phyloP scores from a whole-genome alignment of 2,888 invertebrate species.

The Nomada flava region DNA sequence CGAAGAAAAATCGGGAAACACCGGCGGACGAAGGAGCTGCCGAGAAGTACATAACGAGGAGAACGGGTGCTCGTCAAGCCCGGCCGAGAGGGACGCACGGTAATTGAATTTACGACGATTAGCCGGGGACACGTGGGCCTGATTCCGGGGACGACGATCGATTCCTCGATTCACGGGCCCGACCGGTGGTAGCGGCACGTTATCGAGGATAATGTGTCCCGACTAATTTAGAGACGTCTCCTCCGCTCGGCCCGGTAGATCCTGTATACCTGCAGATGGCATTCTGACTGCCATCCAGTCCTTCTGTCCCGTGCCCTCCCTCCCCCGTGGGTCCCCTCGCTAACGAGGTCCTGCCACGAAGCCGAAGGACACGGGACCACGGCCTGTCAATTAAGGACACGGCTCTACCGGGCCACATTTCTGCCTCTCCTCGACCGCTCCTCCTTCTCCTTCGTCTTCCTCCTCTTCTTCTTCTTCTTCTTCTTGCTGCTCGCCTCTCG shows the following conservation, averaged over 20 bases:
- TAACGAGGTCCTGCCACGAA: constrained; percentile 79
- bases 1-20: background rate
- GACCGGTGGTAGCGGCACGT: constrained; percentile 74
- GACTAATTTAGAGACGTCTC: constrained; percentile 83
- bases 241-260: constrained; percentile 71
- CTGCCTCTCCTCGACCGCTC: constrained; percentile 67
- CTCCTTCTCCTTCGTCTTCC: constrained; percentile 43
- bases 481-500: background rate
- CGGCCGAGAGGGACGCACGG: constrained; percentile 15
- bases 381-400: constrained; percentile 84
- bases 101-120: constrained; percentile 71
- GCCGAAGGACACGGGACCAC: constrained; percentile 80
- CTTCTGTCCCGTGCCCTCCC: constrained; percentile 52
- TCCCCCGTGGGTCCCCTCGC: constrained; percentile 67
- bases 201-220: constrained; percentile 83
- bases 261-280: constrained; percentile 74
- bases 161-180: constrained; percentile 63
- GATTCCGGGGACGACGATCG: constrained; percentile 61
- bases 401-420: constrained; percentile 83
- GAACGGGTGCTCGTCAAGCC: constrained; percentile 4
- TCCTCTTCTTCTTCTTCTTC: constrained; percentile 11
- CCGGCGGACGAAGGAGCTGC: background rate
- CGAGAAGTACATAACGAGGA: background rate
- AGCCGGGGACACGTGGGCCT: constrained; percentile 56
- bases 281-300: constrained; percentile 70